Evolutionary conservation across 2,113 vertebrate species (phyloP).

Genomic region (Catagonus wagneri): DNA sequence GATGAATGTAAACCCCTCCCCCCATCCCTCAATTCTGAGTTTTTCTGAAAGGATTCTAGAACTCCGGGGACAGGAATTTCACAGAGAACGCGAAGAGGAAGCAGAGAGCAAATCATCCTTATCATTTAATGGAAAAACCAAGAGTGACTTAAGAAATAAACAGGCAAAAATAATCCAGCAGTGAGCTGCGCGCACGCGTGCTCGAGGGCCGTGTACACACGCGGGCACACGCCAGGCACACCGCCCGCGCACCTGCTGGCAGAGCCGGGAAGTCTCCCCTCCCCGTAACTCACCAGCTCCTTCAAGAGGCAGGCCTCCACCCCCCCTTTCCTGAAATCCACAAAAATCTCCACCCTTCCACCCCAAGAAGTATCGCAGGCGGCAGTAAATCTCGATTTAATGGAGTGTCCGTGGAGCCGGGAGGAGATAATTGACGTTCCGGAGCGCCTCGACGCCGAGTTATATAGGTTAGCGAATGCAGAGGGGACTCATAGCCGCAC

Average conservation of each 20-base stretch:
- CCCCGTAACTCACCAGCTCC: conserved; percentile 81
- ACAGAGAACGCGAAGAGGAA: conserved; percentile 37
- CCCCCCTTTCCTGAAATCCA: conserved; percentile 85
- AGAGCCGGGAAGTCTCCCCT: conserved; percentile 79
- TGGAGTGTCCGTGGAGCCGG: conserved; percentile 90
- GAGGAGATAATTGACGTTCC: conserved; percentile 90
- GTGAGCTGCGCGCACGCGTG: background rate
- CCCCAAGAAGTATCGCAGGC: conserved; percentile 85
- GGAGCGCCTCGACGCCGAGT: conserved; percentile 86
- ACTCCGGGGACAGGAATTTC: conserved; percentile 57
- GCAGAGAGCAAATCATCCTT: conserved; percentile 72
- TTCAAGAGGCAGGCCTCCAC: conserved; percentile 77
- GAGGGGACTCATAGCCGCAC: conserved; percentile 91
- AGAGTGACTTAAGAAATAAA: conserved; percentile 73
- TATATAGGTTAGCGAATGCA: conserved; percentile 91
- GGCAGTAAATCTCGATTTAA: conserved; percentile 89
- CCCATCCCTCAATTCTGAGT: background rate
- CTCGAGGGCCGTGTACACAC: fast-evolving
- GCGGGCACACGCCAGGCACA: background rate
- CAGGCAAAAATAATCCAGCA: background rate
- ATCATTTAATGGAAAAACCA: conserved; percentile 70
- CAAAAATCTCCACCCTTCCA: conserved; percentile 83
- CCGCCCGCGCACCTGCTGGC: background rate
- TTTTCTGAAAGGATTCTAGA: conserved; percentile 75
- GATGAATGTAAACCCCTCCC: background rate